Evolutionary conservation across 2,113 vertebrate species (phyloP).

Genomic region (Laticauda colubrina): DNA sequence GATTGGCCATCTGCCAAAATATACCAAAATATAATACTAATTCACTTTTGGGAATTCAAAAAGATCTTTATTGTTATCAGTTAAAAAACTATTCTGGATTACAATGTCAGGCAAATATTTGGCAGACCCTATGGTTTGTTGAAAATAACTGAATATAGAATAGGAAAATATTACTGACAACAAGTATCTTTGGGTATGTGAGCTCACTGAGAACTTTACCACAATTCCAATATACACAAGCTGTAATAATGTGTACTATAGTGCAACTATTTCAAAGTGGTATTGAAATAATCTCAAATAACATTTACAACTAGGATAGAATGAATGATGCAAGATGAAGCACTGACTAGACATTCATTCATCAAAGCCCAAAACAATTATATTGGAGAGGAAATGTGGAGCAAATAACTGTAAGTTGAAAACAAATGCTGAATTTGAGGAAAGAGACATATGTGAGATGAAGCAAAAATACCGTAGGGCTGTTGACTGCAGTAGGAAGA

Average conservation of each 20-base stretch:
- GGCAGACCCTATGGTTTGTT: neutral
- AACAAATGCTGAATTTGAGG: neutral
- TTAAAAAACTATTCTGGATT: neutral
- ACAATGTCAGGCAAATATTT: neutral
- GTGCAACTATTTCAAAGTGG: neutral
- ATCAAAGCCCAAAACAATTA: neutral
- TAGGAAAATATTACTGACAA: neutral
- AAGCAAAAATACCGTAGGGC: neutral
- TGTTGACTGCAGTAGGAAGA: neutral
- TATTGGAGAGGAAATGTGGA: neutral
- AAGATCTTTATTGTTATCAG: neutral
- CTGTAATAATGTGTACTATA: neutral
- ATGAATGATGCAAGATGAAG: neutral
- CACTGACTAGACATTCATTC: neutral
- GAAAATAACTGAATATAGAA: neutral
- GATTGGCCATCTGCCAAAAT: neutral
- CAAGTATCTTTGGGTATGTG: neutral
- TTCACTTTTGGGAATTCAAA: neutral
- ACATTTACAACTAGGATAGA: neutral
- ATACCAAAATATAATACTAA: neutral
- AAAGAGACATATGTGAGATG: neutral
- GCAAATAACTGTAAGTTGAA: neutral
- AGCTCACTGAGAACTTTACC: neutral
- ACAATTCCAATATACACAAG: neutral
- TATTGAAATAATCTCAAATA: neutral